A percentile compares a stretch with the other conserved stretches of the same genome.
Conservation (phyloP, 2,113 vertebrate genomes). For the Ammodytes dubius region DNA sequence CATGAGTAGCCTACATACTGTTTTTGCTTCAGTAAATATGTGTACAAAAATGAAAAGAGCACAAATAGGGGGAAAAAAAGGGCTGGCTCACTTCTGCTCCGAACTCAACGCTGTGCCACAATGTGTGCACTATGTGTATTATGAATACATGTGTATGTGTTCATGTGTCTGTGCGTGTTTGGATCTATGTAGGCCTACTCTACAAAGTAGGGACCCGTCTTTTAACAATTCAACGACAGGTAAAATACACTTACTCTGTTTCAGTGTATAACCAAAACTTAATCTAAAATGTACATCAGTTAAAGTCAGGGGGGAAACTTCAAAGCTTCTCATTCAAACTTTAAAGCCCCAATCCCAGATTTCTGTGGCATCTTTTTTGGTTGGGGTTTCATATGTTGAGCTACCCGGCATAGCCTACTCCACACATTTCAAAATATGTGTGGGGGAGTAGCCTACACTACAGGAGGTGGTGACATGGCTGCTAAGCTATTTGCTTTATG, state of each 20-base stretch:
- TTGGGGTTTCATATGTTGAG: too few relatives aligned
- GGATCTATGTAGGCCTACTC: slow-evolving; percentile 37
- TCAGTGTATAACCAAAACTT: slow-evolving; percentile 37
- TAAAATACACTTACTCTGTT: slow-evolving; percentile 55
- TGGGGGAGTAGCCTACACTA: background rate
- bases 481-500: background rate
- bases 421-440: background rate
- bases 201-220: too few relatives aligned
- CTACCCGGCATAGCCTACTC: too few relatives aligned
- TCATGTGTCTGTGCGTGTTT: slow-evolving; percentile 33
- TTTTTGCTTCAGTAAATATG: slow-evolving; percentile 74
- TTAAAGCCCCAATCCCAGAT: slow-evolving; percentile 52
- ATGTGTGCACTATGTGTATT: slow-evolving; percentile 37
- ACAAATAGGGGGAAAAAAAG: slow-evolving; percentile 38
- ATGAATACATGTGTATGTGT: slow-evolving; percentile 28
- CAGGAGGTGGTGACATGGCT: background rate
- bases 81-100: slow-evolving; percentile 50
- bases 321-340: slow-evolving; percentile 14
- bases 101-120: slow-evolving; percentile 57
- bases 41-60: slow-evolving; percentile 47
- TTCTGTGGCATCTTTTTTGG: background rate
- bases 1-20: slow-evolving; percentile 75
- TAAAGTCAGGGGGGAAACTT: slow-evolving; percentile 19
- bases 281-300: slow-evolving; percentile 56
- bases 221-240: slow-evolving; percentile 47